Conservation (phyloP, 2,113 vertebrate genomes). For the Apteryx mantelli region DNA sequence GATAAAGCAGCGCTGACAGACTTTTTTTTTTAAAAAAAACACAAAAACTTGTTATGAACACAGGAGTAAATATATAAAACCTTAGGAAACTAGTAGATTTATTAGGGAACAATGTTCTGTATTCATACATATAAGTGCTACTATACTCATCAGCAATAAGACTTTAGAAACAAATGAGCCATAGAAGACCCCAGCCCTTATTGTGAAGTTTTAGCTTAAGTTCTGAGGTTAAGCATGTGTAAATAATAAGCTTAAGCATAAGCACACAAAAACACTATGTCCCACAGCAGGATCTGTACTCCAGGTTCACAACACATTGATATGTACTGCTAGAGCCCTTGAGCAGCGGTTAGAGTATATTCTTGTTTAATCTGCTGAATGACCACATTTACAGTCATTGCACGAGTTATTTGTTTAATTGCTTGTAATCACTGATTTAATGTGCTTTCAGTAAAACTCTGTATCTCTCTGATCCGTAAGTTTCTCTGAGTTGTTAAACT, state of each 20-base stretch:
- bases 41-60: neutral
- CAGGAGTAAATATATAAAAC: neutral
- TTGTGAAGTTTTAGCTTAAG: neutral
- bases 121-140: neutral
- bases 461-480: neutral
- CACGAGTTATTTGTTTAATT: neutral
- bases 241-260: neutral
- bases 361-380: neutral
- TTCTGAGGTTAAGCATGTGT: neutral
- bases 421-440: neutral
- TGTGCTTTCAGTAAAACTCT: neutral
- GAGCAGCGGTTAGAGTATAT: neutral
- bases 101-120: neutral
- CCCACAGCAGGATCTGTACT: neutral
- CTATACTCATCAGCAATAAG: neutral
- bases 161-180: neutral
- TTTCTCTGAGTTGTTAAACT: neutral
- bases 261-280: neutral
- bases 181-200: neutral
- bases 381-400: neutral
- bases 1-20: neutral
- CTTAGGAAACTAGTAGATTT: neutral
- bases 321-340: neutral
- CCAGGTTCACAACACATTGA: neutral
- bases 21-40: neutral